Conservation (phyloP, 2,888 invertebrate genomes). For the Podabrus alpinus region DNA sequence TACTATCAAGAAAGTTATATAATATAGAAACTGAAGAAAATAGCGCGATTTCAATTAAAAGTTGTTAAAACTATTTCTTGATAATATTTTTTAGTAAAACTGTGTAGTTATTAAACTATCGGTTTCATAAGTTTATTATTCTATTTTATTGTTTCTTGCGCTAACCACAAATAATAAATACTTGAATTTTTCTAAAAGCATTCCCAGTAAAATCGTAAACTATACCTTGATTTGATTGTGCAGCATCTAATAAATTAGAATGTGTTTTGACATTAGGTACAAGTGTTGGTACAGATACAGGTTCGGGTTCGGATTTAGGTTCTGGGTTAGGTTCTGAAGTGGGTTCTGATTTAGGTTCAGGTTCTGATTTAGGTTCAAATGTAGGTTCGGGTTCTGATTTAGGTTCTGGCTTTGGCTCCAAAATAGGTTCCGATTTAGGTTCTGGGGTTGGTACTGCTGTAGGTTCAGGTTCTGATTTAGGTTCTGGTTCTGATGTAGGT, state of each 20-base stretch:
- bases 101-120: not conserved
- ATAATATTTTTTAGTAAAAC: too few relatives aligned
- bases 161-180: not conserved
- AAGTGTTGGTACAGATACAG: slow-evolving; percentile 48
- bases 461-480: slow-evolving; percentile 49
- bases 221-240: slow-evolving; percentile 48
- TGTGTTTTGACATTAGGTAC: slow-evolving; percentile 52
- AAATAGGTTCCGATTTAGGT: slow-evolving; percentile 49
- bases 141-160: not conserved
- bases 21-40: too few relatives aligned
- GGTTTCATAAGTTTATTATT: not conserved
- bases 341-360: slow-evolving; percentile 48
- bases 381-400: slow-evolving; percentile 54
- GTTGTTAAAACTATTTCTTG: too few relatives aligned
- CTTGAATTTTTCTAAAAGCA: not conserved
- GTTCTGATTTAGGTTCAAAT: slow-evolving; percentile 54
- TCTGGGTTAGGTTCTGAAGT: slow-evolving; percentile 52
- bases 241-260: slow-evolving; percentile 44
- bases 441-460: slow-evolving; percentile 59
- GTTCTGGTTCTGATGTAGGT: slow-evolving; percentile 49
- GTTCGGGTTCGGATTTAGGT: slow-evolving; percentile 56
- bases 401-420: slow-evolving; percentile 57
- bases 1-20: not conserved
- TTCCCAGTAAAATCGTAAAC: slow-evolving; percentile 32
- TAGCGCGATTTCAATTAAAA: too few relatives aligned